These are phyloP conservation scores for Silurus glanis DNA, from an alignment of 2,113 vertebrate genomes.

Conservation along the genomic window DNA sequence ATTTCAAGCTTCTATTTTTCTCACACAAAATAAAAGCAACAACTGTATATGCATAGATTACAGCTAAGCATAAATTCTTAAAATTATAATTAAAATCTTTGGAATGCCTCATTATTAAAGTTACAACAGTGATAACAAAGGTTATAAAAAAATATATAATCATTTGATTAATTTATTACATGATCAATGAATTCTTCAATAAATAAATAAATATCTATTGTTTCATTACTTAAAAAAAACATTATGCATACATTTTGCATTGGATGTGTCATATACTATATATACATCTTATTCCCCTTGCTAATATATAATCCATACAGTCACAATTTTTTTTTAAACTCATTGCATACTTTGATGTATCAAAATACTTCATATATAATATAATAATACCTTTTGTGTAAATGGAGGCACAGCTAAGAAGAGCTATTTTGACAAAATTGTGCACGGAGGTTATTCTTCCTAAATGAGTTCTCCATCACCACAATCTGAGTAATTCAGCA, in stretches of 20 bases:
- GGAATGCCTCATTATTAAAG: neutral
- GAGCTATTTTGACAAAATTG: neutral
- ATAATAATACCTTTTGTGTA: neutral
- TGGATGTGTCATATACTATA: neutral
- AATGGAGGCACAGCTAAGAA: neutral
- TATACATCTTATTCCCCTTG: neutral
- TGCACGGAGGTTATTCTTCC: slow-evolving; percentile 57
- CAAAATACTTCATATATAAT: neutral
- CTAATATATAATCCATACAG: neutral
- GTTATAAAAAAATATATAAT: neutral
- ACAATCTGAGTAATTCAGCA: slow-evolving; percentile 60
- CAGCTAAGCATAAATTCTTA: neutral
- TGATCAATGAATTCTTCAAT: neutral
- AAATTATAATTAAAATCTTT: neutral
- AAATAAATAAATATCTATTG: neutral
- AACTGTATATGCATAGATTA: neutral
- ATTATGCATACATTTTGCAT: neutral
- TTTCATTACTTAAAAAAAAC: neutral
- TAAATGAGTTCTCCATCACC: slow-evolving; percentile 45
- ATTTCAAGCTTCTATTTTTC: too few species aligned
- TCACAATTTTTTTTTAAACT: neutral
- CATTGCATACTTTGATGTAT: neutral
- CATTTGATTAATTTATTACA: neutral
- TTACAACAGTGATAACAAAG: neutral
- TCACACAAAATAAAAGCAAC: too few species aligned